A percentile compares a stretch with the other conserved stretches of the same genome.
These are phyloP conservation scores for human DNA, from an alignment of 2,113 vertebrate genomes.

Conservation along the genomic window DNA sequence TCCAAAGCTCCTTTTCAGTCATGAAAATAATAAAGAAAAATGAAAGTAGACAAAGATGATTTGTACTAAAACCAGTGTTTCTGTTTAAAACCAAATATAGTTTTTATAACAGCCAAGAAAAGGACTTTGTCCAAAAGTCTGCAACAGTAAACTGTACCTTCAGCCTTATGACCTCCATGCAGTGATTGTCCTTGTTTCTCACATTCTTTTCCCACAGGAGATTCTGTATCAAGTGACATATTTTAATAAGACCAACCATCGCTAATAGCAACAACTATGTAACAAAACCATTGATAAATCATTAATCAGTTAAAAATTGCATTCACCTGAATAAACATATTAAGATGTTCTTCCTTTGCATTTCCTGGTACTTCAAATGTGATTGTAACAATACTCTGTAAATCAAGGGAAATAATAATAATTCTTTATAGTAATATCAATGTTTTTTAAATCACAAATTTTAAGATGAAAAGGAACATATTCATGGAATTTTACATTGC, in stretches of 20 bases:
- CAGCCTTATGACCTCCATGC: constrained; percentile 93
- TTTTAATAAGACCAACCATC: constrained; percentile 46
- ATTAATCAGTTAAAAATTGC: constrained; percentile 36
- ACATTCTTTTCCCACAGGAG: constrained; percentile 96
- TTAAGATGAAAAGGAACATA: constrained; percentile 14
- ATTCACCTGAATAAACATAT: constrained; percentile 94
- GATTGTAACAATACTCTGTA: constrained; percentile 93
- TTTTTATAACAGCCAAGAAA: neutral
- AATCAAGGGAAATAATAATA: constrained; percentile 58
- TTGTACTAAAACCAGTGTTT: constrained; percentile 1
- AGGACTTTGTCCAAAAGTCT: neutral
- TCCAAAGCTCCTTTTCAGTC: constrained; percentile 6
- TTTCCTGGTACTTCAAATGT: constrained; percentile 94
- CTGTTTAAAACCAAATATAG: neutral
- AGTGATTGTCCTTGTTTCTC: constrained; percentile 86
- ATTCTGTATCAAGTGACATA: constrained; percentile 85
- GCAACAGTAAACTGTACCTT: constrained; percentile 87
- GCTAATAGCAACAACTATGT: neutral
- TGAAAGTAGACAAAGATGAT: neutral
- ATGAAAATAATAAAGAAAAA: constrained; percentile 40
- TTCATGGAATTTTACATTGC: neutral
- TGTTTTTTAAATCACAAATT: neutral
- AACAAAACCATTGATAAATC: neutral
- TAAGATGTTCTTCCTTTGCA: constrained; percentile 90
- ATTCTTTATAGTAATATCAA: constrained; percentile 6